Evolutionary conservation across 2,797 vertebrate genomes (phyloP).

Genomic region (Ciconia nigra): DNA sequence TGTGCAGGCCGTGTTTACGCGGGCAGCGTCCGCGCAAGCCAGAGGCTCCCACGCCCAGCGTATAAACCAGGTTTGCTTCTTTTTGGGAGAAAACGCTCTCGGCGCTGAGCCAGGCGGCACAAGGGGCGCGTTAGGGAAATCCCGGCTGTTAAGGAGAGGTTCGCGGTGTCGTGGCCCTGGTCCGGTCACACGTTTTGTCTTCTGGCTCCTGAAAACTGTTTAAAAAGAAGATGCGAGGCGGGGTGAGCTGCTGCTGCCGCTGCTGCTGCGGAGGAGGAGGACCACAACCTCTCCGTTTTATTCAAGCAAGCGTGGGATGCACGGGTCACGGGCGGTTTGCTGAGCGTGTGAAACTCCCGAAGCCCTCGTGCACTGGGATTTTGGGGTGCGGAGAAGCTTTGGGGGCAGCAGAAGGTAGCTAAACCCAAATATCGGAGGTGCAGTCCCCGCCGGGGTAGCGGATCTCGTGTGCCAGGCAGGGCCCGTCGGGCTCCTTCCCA

Average conservation of each 20-base stretch:
- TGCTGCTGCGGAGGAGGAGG: neutral
- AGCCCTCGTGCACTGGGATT: neutral
- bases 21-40: neutral
- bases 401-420: neutral
- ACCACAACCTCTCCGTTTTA: neutral
- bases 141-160: neutral
- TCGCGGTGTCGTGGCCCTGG: rapidly evolving
- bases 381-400: neutral
- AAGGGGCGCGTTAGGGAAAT: neutral
- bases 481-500: constrained; percentile 86
- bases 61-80: neutral
- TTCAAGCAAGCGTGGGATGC: neutral
- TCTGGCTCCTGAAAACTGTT: neutral
- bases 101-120: too few species aligned
- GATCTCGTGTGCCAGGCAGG: constrained; percentile 87
- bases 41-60: rapidly evolving
- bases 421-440: constrained; percentile 91
- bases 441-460: constrained; percentile 91
- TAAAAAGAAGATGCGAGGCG: neutral
- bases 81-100: neutral
- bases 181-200: neutral
- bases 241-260: neutral
- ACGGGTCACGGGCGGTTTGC: neutral
- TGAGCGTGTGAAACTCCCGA: neutral
- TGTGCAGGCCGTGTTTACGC: too few species aligned